Percentiles rank a stretch among this genome's conserved stretches.
phyloP scores from a whole-genome alignment of 2,797 vertebrate species.

The Dicrostonyx torquatus region DNA sequence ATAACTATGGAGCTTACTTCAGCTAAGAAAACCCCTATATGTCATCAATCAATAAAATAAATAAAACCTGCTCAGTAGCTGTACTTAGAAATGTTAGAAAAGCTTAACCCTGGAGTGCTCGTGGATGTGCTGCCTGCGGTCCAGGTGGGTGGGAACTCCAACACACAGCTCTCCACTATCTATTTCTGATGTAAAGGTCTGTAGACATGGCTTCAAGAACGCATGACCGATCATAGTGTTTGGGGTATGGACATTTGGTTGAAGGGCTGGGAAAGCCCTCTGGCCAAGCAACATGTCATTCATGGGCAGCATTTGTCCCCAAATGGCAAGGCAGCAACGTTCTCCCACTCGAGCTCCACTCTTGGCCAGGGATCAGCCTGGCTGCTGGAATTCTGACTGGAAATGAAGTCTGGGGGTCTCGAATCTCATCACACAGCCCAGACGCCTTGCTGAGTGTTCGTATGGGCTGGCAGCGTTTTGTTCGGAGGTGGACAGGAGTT shows the following conservation, averaged over 20 bases:
- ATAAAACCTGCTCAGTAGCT: too few species aligned
- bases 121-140: accelerated
- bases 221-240: accelerated
- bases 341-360: constrained; percentile 36
- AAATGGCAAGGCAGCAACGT: not conserved
- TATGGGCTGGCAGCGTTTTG: constrained; percentile 41
- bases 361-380: constrained; percentile 22
- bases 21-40: not conserved
- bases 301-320: not conserved
- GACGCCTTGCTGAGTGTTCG: constrained; percentile 64
- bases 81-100: not conserved
- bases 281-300: constrained; percentile 35
- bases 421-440: constrained; percentile 64
- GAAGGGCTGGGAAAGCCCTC: not conserved
- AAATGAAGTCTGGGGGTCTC: constrained; percentile 68
- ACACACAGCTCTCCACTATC: too few species aligned
- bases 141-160: not conserved
- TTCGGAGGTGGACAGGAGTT: constrained; percentile 64
- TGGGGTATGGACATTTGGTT: not conserved
- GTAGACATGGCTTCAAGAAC: accelerated
- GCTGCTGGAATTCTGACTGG: constrained; percentile 59
- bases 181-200: not conserved
- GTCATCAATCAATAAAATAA: not conserved
- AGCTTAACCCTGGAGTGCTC: accelerated
- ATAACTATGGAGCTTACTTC: not conserved